A percentile compares a stretch with the other conserved stretches of the same genome.
These are phyloP conservation scores for Florisuga fusca DNA, from an alignment of 2,797 vertebrate species.

Conservation along the genomic window DNA sequence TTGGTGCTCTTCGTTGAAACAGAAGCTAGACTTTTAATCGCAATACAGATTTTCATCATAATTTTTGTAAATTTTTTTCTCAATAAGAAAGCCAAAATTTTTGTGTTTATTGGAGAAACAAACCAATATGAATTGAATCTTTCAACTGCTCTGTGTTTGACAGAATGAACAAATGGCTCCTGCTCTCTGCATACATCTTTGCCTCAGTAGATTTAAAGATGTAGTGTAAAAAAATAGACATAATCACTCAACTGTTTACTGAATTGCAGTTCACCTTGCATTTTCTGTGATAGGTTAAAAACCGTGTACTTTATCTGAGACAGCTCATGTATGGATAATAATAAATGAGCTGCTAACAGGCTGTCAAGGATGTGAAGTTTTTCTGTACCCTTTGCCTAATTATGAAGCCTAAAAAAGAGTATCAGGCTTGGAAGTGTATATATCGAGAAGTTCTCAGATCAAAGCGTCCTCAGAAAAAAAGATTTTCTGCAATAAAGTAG, in stretches of 20 bases:
- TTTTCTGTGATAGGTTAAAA: background rate
- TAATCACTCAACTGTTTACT: background rate
- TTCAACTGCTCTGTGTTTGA: background rate
- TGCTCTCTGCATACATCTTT: background rate
- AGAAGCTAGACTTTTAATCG: background rate
- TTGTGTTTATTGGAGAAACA: background rate
- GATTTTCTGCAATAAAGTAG: background rate
- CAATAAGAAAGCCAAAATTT: background rate
- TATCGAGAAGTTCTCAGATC: constrained; percentile 1
- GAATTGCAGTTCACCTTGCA: background rate
- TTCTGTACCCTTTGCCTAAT: background rate
- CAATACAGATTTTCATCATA: background rate
- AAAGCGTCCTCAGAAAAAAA: background rate
- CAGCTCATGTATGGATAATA: background rate
- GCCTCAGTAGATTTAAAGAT: background rate
- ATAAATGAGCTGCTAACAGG: background rate
- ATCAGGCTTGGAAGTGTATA: background rate
- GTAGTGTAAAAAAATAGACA: background rate
- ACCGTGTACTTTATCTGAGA: background rate
- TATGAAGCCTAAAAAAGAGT: background rate
- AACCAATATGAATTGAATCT: background rate
- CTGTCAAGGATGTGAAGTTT: background rate
- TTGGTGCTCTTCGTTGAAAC: background rate
- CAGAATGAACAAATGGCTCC: background rate
- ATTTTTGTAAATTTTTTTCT: background rate